These are phyloP conservation scores for Campoplex capitator DNA, from an alignment of 2,888 invertebrate species.

Conservation along the genomic window DNA sequence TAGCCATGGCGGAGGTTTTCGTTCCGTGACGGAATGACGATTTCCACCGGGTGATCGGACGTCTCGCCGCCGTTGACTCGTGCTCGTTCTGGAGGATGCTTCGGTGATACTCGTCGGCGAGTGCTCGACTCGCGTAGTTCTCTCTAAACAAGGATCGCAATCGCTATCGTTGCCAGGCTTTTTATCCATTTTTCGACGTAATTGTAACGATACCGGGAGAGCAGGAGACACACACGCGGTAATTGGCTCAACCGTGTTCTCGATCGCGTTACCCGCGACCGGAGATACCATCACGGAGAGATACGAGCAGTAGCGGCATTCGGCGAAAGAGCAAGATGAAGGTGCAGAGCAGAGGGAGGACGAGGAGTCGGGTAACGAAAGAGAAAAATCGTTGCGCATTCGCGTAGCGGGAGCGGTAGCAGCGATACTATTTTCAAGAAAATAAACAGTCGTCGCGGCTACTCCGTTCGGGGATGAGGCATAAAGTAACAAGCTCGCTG, in stretches of 20 bases:
- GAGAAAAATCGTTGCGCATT: neutral
- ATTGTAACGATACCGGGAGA: neutral
- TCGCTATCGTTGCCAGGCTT: constrained; percentile 63
- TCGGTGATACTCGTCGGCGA: neutral
- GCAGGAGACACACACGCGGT: neutral
- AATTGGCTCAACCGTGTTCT: constrained; percentile 4
- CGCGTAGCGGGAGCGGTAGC: neutral
- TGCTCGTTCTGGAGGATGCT: neutral
- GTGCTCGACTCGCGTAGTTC: neutral
- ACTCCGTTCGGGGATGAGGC: neutral
- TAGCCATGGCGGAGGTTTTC: constrained; percentile 10
- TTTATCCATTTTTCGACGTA: constrained; percentile 18
- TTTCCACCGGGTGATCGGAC: neutral
- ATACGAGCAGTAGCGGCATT: constrained; percentile 18
- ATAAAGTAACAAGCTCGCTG: neutral
- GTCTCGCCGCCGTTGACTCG: neutral
- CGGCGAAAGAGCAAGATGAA: constrained; percentile 33
- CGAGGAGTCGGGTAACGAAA: constrained; percentile 1
- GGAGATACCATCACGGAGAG: constrained; percentile 15
- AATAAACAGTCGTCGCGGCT: neutral
- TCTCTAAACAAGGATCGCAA: constrained; percentile 69
- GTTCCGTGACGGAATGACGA: neutral
- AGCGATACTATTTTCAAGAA: neutral
- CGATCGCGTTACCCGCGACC: constrained; percentile 40
- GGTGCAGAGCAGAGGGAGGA: constrained; percentile 20